Base-by-base conservation (phyloP, 2,888 invertebrate genomes). In the Troides aeacus region DNA sequence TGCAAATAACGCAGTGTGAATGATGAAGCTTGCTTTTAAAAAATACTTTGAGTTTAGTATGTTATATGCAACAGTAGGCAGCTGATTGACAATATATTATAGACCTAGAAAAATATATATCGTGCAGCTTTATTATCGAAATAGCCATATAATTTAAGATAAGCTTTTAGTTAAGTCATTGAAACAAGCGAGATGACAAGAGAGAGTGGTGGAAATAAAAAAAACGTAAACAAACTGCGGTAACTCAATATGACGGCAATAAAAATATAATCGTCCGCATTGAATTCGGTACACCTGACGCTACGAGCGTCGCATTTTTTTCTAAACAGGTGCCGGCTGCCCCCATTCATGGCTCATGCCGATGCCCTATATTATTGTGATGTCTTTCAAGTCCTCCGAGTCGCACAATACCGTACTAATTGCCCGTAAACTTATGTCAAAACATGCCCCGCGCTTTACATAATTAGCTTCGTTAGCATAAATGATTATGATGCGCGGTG, bases 401-500 rank as follows among this genome's bases (percentile, higher is more conserved):
- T 84, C 85, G 84, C 84, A 92, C 90, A 90, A 92, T 89, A 80
- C 84, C 79, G 84, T 85, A 85, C 30, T 90, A 90, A 91, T 90
- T 89, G 87, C 85, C 84, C 85, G 86, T 90, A 85, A 88, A 83
- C 79, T 86, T 76, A 77, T 89, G 90, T 91, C 91, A 90, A 90
- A 91, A 91, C 87, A 89, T 86, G 87, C 86, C 15, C 88, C 86
- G 85, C 81, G 85, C 82, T 91, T 89, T 89, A 90, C 90, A 92
- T 91, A 92, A 92, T 90, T 90, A 87, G 85, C 76, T 75, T 87
- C 84, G 89, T 92, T 91, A 87, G 90, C 90, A 90, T 92, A 90
- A 88, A 83, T 84, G 85, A 89, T 92, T 88, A 90, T 88, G 86
- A 90, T 88, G 90, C 89, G 88, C 90, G 89, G 76, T 77, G 83